phyloP scores from a whole-genome alignment of 2,797 vertebrate genomes.

The Phaenicophaeus curvirostris region DNA sequence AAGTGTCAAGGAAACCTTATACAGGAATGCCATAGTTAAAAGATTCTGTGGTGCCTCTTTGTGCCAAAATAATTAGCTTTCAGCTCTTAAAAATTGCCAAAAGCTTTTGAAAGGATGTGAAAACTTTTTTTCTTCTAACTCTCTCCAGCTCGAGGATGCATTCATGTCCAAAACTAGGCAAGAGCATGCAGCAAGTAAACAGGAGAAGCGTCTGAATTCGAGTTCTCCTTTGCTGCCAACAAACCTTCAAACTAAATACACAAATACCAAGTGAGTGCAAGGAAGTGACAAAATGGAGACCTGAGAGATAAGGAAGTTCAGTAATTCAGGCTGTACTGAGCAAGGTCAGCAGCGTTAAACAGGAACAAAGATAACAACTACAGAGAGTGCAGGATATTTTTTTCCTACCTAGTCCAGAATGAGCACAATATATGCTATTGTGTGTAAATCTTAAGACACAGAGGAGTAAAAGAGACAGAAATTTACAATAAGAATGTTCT shows the following conservation, averaged over 20 bases:
- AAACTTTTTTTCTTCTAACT: background rate
- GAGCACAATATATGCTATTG: background rate
- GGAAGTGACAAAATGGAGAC: conserved; percentile 25
- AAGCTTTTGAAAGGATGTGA: background rate
- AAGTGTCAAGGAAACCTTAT: background rate
- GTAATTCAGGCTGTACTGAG: background rate
- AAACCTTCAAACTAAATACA: background rate
- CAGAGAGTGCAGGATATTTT: background rate
- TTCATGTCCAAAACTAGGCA: background rate
- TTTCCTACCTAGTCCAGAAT: background rate
- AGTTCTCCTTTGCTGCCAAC: background rate
- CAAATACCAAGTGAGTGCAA: background rate
- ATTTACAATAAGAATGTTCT: too few species aligned
- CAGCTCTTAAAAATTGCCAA: background rate
- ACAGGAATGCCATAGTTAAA: background rate
- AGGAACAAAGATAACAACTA: background rate
- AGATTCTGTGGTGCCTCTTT: background rate
- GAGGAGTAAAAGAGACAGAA: background rate
- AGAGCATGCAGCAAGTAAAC: background rate
- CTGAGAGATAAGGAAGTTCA: conserved; percentile 33
- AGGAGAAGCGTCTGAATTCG: background rate
- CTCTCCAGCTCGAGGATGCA: background rate
- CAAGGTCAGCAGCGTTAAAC: background rate
- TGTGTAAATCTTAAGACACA: background rate
- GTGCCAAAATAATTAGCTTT: conserved; percentile 26